Evolutionary conservation across 2,888 invertebrate species (phyloP), one percentile per base, ranked within the genome.

Genomic region (Ectobius pallidus): DNA sequence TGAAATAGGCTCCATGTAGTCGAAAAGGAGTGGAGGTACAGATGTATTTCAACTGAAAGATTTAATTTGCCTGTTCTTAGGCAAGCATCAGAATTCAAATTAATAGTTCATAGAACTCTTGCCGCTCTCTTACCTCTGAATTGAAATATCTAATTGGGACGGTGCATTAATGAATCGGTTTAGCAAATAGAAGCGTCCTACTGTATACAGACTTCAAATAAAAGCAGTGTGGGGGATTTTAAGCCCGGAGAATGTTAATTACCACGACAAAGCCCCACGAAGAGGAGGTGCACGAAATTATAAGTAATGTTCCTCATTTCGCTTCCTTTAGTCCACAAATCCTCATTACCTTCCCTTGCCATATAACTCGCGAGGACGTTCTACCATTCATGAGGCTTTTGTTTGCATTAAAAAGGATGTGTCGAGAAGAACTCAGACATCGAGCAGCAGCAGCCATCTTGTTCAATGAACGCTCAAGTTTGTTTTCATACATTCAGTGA

Each of bases 371-470:
- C 52, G 25, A 11, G 11, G 52, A 7, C 52, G 20, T 25, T 52
- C 52, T 11, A 18, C 52, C 22, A 25, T 52, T 52, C 52, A 7
- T 52, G 52, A 52, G 25, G 52, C 1, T 52, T 52, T 25, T 22
- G 52, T 14, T 52, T 20, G 52, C 52, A 52, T 52, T 52, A 52
- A 52, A 52, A 52, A 52, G 52, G 52, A 52, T 25, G 52, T 25
- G 25, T 52, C 14, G 52, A 25, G 52, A 52, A 11, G 11, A 52
- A 25, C 25, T 25, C 52, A 22, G 2, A 52, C 14, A 25, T 52
- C 52, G 52, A 22, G n/a, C n/a, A n/a, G n/a, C n/a, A 11, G 52
- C 52, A 52, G 52, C 52, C 52, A 52, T 52, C 52, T 52, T 52
- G 52, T 25, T 22, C n/a, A n/a, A n/a, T n/a, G n/a, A n/a, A n/a